A percentile compares a stretch with the other conserved stretches of the same genome.
Evolutionary conservation across 2,888 invertebrate genomes (phyloP).

Genomic region (Nymphalis c-album): DNA sequence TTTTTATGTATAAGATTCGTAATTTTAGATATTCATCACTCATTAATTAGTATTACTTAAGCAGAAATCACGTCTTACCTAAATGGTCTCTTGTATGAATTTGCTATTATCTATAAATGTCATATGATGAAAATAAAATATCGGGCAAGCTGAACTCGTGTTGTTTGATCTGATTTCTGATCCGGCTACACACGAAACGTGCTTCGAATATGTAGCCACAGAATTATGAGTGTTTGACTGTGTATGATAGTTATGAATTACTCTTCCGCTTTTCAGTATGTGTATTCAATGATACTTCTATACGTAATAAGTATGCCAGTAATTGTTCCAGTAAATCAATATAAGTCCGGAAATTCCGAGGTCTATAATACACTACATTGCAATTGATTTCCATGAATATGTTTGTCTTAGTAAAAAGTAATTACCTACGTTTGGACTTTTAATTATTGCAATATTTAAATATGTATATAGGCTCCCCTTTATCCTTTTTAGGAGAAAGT

Average conservation of each 20-base stretch:
- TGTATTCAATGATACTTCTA: not conserved
- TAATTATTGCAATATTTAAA: too few species aligned
- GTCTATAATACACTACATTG: too few species aligned
- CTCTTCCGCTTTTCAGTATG: not conserved
- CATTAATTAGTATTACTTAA: not conserved
- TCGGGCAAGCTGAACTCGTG: not conserved
- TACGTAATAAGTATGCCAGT: too few species aligned
- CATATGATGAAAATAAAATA: constrained; percentile 3
- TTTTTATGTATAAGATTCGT: too few species aligned
- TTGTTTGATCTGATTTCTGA: constrained; percentile 6
- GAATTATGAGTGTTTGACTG: constrained; percentile 4
- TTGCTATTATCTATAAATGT: not conserved
- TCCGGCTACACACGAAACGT: constrained; percentile 1
- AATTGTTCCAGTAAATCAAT: too few species aligned
- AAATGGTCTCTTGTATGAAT: not conserved
- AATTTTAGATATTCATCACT: too few species aligned
- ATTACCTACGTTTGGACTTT: too few species aligned
- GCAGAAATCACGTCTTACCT: not conserved
- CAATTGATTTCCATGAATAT: too few species aligned
- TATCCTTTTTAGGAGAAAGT: too few species aligned
- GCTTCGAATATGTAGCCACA: constrained; percentile 1
- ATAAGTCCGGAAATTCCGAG: too few species aligned
- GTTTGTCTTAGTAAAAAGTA: too few species aligned
- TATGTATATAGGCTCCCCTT: too few species aligned
- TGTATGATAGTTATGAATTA: not conserved